Conservation (phyloP, 2,797 vertebrate species). For the Hippopotamyrus pictus region DNA sequence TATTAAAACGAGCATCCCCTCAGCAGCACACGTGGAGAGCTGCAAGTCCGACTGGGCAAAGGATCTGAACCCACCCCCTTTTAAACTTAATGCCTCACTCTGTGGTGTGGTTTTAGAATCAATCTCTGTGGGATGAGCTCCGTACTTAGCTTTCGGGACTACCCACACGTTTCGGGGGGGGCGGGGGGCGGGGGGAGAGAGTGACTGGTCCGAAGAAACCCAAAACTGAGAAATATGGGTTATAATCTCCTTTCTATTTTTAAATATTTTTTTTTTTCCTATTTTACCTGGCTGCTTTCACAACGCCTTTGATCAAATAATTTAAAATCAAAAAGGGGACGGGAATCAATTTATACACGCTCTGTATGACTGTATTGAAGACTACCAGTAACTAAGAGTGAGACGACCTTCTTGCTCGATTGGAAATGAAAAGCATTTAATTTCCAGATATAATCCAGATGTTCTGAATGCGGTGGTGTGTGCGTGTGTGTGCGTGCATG, state of each 20-base stretch:
- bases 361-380: conserved; percentile 33
- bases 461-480: conserved; percentile 14
- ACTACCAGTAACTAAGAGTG: conserved; percentile 37
- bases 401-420: conserved; percentile 30
- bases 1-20: background rate
- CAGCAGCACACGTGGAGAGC: background rate
- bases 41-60: background rate
- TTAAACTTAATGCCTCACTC: background rate
- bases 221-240: conserved; percentile 8
- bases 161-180: conserved; percentile 33
- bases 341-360: conserved; percentile 33
- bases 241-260: background rate
- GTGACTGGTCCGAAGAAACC: background rate
- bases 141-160: conserved; percentile 50
- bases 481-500: too few species aligned
- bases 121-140: conserved; percentile 31
- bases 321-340: background rate
- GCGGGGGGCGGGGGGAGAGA: too few species aligned
- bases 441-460: conserved; percentile 23
- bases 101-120: conserved; percentile 48
- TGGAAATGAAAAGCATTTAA: conserved; percentile 35
- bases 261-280: background rate
- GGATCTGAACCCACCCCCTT: background rate
- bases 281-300: conserved; percentile 19
- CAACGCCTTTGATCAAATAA: background rate